These are phyloP conservation scores for Pristionchus japonicus DNA, from an alignment of 2,888 invertebrate genomes.

Conservation along the genomic window DNA sequence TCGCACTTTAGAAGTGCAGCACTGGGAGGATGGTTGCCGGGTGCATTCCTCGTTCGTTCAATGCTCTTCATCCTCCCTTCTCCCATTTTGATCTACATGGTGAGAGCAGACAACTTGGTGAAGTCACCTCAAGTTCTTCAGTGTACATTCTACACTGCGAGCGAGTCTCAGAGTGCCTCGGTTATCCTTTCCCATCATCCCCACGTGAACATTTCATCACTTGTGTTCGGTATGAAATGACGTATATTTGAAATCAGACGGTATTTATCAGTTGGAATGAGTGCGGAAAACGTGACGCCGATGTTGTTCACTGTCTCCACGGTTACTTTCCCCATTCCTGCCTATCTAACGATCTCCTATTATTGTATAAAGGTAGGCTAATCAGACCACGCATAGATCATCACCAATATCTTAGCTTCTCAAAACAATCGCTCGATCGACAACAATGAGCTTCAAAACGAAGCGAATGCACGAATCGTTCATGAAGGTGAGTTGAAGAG, in stretches of 20 bases:
- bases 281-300: neutral
- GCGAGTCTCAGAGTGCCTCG: neutral
- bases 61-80: neutral
- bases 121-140: too few species aligned
- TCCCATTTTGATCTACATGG: neutral
- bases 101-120: too few species aligned
- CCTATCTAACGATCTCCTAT: neutral
- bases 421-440: neutral
- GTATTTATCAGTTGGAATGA: constrained; percentile 10
- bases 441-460: neutral
- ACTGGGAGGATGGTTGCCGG: neutral
- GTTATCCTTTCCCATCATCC: neutral
- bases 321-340: neutral
- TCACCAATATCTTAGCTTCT: neutral
- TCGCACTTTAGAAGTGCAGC: neutral
- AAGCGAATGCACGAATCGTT: neutral
- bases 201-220: neutral
- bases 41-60: neutral
- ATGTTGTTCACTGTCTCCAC: neutral
- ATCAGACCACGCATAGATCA: neutral
- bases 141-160: neutral
- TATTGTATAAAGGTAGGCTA: neutral
- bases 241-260: too few species aligned
- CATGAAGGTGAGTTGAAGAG: neutral
- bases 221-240: neutral